Base-by-base conservation (phyloP, 2,113 vertebrate genomes). In the Sylvia atricapilla region DNA sequence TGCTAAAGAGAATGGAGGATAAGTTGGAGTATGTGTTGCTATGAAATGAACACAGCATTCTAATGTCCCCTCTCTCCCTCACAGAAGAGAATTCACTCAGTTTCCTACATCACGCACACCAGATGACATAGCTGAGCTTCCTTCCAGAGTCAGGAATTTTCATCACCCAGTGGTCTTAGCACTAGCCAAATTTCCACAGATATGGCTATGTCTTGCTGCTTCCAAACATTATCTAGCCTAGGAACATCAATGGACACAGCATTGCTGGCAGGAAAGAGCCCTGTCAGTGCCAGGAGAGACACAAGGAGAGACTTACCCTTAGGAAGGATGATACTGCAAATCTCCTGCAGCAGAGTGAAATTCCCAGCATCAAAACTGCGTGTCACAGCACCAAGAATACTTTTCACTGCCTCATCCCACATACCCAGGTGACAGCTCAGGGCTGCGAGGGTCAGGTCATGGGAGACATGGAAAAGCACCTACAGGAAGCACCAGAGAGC, bases 381-480 rank as follows among this genome's bases (percentile, higher is more conserved):
- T 15, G 96, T 93, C 76, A 98, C 97, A 2, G 98, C 98, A 62
- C 73, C 94, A 77, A 99, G 98, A 49, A 99, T 78, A 13, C 97
- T 97, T 81, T 96, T 97, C 11, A 98, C 94, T 30, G 96, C 90
- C 63, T 97, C 96, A 3, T 93, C 95, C 87, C 98, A 98, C 18
- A 91, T 87, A 13, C 95, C 96, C 18, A 82, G 60, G 10, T 98
- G 91, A 74, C 96, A 97, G 95, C 98, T 98, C 89, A 99, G 91
- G 43, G 98, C 73, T 6, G 98, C 98, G 2, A 98, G 96, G 15
- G 98, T 97, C 95, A 99, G 93, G 56, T 99, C 98, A 60, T 99
- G 98, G n/a, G 98, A 98, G 13, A 98, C 80, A 15, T 98, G 98
- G 95, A 98, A 97, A 91, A 99, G 96, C 53, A 99, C 97, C 99